phyloP scores from a whole-genome alignment of 1,140 invertebrate genomes.

The Drosophila rhopaloa region DNA sequence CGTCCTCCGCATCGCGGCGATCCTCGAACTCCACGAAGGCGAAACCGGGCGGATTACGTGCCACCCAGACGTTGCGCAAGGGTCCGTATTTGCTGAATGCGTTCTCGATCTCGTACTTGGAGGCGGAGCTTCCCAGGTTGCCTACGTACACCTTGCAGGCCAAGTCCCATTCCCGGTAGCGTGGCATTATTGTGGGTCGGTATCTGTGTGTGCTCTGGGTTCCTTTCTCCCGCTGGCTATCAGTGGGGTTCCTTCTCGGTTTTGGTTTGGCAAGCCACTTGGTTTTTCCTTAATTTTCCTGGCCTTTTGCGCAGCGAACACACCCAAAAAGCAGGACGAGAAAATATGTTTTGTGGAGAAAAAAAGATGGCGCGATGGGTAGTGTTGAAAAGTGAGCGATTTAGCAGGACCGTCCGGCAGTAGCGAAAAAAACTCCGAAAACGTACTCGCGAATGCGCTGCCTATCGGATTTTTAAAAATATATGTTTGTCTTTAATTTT shows the following conservation, averaged over 20 bases:
- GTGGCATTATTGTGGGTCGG: constrained; percentile 85
- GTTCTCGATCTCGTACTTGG: constrained; percentile 96
- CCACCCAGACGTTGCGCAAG: constrained; percentile 98
- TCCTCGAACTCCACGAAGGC: constrained; percentile 99
- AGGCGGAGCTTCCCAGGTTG: constrained; percentile 95
- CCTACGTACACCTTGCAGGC: constrained; percentile 99
- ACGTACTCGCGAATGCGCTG: no score
- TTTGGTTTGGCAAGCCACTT: no score
- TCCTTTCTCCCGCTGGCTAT: constrained; percentile 4
- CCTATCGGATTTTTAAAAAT: no score
- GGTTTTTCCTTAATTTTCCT: not conserved
- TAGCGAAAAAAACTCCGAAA: no score
- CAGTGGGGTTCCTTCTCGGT: not conserved
- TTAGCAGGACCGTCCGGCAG: not conserved
- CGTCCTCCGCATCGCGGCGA: constrained; percentile 98
- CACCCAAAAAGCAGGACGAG: constrained; percentile 8
- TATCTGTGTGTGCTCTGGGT: constrained; percentile 1
- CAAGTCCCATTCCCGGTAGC: constrained; percentile 95
- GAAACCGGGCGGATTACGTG: constrained; percentile 96
- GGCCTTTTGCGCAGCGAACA: constrained; percentile 8
- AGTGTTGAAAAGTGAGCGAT: not conserved
- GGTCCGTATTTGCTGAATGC: constrained; percentile 98
- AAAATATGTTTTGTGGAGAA: constrained; percentile 21
- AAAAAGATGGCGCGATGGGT: constrained; percentile 43
- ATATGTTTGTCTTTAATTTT: no score